Percentiles rank a stretch among this genome's conserved stretches.
Conservation (phyloP, 1,140 invertebrate species). For the Anastrepha obliqua region DNA sequence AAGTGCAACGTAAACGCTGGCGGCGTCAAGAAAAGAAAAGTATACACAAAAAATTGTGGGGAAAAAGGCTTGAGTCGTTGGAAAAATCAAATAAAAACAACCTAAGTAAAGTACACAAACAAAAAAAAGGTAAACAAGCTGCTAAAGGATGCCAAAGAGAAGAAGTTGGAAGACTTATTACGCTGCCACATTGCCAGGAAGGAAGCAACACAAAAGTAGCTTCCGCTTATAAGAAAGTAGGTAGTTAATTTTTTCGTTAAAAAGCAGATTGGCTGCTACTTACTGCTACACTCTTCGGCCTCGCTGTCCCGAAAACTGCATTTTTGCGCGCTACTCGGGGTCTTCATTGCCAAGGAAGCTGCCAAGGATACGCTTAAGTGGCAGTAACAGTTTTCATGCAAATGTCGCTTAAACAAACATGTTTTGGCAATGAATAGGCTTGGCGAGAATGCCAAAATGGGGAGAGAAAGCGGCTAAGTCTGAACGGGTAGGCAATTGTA, state of each 20-base stretch:
- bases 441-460: background rate
- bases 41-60: background rate
- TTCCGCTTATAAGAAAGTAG: conserved; percentile 31
- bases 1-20: conserved; percentile 44
- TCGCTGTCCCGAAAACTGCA: conserved; percentile 22
- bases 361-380: conserved; percentile 69
- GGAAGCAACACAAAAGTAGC: conserved; percentile 50
- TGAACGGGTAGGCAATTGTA: background rate
- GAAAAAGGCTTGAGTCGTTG: background rate
- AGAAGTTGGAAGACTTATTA: conserved; percentile 47
- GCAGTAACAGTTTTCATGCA: conserved; percentile 71
- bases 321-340: conserved; percentile 6
- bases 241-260: background rate
- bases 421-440: conserved; percentile 34
- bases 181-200: conserved; percentile 35
- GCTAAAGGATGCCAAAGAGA: background rate
- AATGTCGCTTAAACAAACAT: conserved; percentile 68
- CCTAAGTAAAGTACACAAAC: background rate
- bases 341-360: conserved; percentile 57
- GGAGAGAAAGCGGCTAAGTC: background rate
- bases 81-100: background rate
- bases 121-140: background rate
- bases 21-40: conserved; percentile 40
- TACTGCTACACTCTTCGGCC: conserved; percentile 21
- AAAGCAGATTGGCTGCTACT: background rate